Evolutionary conservation across 2,113 vertebrate genomes (phyloP), one percentile per base, ranked within the genome.

Genomic region (Rhinoptilus africanus): DNA sequence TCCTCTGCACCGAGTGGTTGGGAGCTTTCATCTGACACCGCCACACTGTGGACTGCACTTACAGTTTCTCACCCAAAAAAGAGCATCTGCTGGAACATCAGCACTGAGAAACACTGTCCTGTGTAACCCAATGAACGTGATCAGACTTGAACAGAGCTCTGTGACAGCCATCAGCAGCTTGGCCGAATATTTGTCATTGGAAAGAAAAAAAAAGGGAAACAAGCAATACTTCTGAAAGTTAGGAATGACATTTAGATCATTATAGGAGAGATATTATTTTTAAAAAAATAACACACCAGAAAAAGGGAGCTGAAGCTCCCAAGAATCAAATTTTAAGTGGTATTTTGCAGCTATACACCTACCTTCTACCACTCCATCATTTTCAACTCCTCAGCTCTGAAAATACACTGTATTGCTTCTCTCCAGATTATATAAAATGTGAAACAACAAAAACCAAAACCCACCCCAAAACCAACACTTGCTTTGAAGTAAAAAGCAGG

Each of bases 91-190:
- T 83, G 39, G 26, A 39, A 41, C 28, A 34, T 6, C 32, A 71
- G 26, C 51, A 37, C 9, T 13, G 13, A 66, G 24, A 76, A 81
- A 50, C 10, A 14, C 32, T 12, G 51, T 19, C 41, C 27, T 34
- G 37, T 1, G 5, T 41, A 51, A n/a, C 21, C 30, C 45, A 47
- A 2, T 10, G 8, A 71, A 22, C 0, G 0, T 3, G 3, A 3
- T 9, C 12, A 9, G 43, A 53, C 20, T 67, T 24, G 34, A 54
- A 15, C 51, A 47, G 26, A 57, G 19, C 34, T 62, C 41, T 62
- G 32, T 23, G 13, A 50, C 22, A 54, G 19, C 15, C 26, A 15
- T 22, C 26, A 62, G n/a, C 32, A 80, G 41, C 3, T 18, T 17
- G 16, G 30, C 77, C 53, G 8, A 74, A 34, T 9, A 12, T 32